phyloP scores from a whole-genome alignment of 2,113 vertebrate genomes.

The Gavia stellata region DNA sequence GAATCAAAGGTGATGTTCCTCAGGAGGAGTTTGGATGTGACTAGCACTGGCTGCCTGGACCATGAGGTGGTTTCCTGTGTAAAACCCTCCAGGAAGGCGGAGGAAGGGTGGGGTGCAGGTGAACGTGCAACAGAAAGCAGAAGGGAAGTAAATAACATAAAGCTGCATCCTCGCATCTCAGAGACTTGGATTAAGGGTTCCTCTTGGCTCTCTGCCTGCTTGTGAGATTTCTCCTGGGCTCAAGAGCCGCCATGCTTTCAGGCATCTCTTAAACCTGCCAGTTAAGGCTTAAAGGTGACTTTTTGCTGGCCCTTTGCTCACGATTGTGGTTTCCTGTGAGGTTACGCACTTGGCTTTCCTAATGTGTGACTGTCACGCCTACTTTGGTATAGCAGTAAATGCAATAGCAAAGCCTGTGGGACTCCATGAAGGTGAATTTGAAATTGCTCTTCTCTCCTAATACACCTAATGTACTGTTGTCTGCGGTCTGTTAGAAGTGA shows the following conservation, averaged over 20 bases:
- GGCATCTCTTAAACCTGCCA: not conserved
- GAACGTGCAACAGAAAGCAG: not conserved
- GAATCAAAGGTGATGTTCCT: not conserved
- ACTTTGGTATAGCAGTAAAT: not conserved
- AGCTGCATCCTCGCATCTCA: not conserved
- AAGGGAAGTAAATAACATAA: not conserved
- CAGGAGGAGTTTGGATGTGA: not conserved
- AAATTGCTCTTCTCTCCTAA: not conserved
- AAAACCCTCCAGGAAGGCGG: not conserved
- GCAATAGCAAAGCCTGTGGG: not conserved
- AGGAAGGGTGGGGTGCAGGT: not conserved
- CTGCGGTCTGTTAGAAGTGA: not conserved
- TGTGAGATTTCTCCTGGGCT: not conserved
- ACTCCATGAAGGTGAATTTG: not conserved
- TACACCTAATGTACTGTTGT: not conserved
- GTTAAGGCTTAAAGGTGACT: not conserved
- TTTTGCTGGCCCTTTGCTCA: not conserved
- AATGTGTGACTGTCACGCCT: not conserved
- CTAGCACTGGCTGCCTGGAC: not conserved
- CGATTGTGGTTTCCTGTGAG: not conserved
- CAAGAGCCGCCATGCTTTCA: not conserved
- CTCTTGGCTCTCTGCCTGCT: not conserved
- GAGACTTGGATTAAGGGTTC: not conserved
- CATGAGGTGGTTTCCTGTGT: not conserved
- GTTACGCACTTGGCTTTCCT: not conserved